Percentiles rank a stretch among this genome's conserved stretches.
Evolutionary conservation across 92 coral and sea anemone species (phyloP).

Genomic region (Umimayanthus kanabou): DNA sequence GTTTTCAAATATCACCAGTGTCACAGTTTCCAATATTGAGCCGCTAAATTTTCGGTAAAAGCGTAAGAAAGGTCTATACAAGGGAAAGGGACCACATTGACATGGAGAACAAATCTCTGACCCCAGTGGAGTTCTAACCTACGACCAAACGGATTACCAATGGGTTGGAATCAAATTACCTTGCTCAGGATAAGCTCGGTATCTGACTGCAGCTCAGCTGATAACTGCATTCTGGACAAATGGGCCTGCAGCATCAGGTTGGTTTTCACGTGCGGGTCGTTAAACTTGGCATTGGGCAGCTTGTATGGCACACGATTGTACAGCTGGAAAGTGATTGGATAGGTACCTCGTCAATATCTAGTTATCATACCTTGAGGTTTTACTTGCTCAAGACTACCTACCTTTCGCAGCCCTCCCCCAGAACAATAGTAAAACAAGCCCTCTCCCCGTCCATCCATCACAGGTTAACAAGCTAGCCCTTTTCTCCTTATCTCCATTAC

Average conservation of each 20-base stretch:
- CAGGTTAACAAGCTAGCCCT: no score
- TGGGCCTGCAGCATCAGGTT: conserved; percentile 96
- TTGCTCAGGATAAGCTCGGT: conserved; percentile 91
- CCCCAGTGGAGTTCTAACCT: not conserved
- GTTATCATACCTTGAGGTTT: not conserved
- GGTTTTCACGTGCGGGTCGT: conserved; percentile 98
- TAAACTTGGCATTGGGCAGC: conserved; percentile 89
- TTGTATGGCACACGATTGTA: conserved; percentile 94
- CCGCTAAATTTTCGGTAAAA: no score
- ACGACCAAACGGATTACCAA: not conserved
- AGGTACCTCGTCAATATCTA: not conserved
- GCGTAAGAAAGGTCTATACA: no score
- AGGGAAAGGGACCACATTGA: no score
- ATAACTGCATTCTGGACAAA: conserved; percentile 93
- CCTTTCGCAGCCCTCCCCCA: no score
- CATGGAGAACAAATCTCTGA: no score
- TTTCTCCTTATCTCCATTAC: no score
- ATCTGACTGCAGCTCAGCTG: conserved; percentile 98
- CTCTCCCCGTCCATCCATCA: no score
- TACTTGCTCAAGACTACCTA: not conserved
- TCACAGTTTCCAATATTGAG: no score
- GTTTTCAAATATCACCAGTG: no score
- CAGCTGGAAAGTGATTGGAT: conserved; percentile 49
- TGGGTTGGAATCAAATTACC: conserved; percentile 48
- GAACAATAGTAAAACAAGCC: no score